Conservation (phyloP, 2,113 vertebrate genomes). For the Siphamia tubifer region DNA sequence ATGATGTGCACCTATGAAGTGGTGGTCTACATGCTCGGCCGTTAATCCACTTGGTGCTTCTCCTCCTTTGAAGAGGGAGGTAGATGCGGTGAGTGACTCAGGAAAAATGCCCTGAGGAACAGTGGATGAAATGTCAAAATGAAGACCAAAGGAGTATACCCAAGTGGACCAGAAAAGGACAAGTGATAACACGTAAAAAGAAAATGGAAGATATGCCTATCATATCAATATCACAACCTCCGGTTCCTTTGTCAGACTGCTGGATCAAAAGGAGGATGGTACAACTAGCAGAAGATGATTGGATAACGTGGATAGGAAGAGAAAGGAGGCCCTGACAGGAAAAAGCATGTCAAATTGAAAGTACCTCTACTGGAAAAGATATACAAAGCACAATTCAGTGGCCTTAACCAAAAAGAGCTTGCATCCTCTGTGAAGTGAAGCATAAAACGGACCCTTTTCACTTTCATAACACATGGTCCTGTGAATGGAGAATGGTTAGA, state of each 20-base stretch:
- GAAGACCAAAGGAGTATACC: constrained; percentile 79
- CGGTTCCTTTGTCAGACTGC: constrained; percentile 1
- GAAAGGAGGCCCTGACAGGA: constrained; percentile 7
- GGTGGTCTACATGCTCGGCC: constrained; percentile 93
- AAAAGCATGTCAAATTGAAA: constrained; percentile 11
- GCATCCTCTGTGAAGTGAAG: background rate
- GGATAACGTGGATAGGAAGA: background rate
- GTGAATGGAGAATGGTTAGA: constrained; percentile 52
- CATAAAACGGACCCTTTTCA: background rate
- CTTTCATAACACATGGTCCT: constrained; percentile 8
- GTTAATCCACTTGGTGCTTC: constrained; percentile 72
- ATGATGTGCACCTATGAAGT: constrained; percentile 99
- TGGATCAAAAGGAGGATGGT: background rate
- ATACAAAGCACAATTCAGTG: constrained; percentile 48
- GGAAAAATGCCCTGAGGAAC: constrained; percentile 1
- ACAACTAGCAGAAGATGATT: background rate
- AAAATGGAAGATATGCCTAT: background rate
- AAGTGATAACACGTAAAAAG: background rate
- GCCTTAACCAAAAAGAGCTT: constrained; percentile 35
- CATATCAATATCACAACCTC: constrained; percentile 29
- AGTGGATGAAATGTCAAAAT: constrained; percentile 37
- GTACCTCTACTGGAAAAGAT: constrained; percentile 2
- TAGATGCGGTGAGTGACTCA: background rate
- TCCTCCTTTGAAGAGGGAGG: constrained; percentile 14
- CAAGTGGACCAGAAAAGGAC: constrained; percentile 34